A percentile compares a stretch with the other conserved stretches of the same genome.
These are phyloP conservation scores for Lutraria lutraria DNA, from an alignment of 2,888 invertebrate genomes.

Conservation along the genomic window DNA sequence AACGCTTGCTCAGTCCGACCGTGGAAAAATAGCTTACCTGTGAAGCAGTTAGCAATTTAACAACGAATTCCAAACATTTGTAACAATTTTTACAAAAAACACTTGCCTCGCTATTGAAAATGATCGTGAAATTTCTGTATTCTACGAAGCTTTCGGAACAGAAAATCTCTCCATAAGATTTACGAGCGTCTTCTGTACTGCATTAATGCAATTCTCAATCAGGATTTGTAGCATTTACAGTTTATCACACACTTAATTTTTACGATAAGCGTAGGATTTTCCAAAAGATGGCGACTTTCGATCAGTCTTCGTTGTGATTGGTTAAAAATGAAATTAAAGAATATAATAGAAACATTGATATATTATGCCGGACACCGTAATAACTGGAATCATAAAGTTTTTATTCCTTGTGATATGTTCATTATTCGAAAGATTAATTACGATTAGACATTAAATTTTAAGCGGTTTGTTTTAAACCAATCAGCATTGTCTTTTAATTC, in stretches of 20 bases:
- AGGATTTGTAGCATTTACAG: not conserved
- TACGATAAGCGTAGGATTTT: not conserved
- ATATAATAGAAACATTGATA: not conserved
- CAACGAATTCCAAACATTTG: slow-evolving; percentile 3
- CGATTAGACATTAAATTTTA: no score
- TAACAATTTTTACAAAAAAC: slow-evolving; percentile 19
- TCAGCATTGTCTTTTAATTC: not conserved
- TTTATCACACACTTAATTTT: not conserved
- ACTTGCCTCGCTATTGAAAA: slow-evolving; percentile 16
- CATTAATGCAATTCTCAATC: not conserved
- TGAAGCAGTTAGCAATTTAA: not conserved
- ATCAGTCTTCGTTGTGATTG: not conserved
- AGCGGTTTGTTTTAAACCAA: no score
- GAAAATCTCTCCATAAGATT: not conserved
- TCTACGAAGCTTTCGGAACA: not conserved
- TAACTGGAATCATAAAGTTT: no score
- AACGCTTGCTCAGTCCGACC: not conserved
- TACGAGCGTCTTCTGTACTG: not conserved
- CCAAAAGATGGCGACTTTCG: not conserved
- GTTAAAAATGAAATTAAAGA: not conserved
- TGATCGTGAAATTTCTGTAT: not conserved
- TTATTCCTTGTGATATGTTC: no score
- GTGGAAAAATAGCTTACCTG: not conserved
- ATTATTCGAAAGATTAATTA: no score
- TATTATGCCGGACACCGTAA: no score